Conservation (phyloP, 2,113 vertebrate genomes). For the human (Homo sapiens) region GRCh38 chr22:44672001-44672500, state of each 20-base stretch:
- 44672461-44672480: not conserved
- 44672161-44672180: not conserved
- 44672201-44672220: not conserved
- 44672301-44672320: not conserved
- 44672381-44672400: not conserved
- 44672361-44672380: not conserved
- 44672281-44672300: not conserved
- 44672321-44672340: not conserved
- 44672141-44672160: not conserved
- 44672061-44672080: rapidly evolving
- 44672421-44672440: not conserved
- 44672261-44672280: too few species aligned
- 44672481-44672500: not conserved
- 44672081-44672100: not conserved
- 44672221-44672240: rapidly evolving
- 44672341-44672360: not conserved
- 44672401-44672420: not conserved
- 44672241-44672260: rapidly evolving
- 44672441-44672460: not conserved
- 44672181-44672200: not conserved
- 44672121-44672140: too few species aligned
- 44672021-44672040: not conserved
- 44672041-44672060: not conserved
- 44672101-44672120: rapidly evolving
- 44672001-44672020: not conserved